Percentiles rank a stretch among this genome's conserved stretches.
These are phyloP conservation scores for Boleophthalmus pectinirostris DNA, from an alignment of 2,113 vertebrate species.

Conservation along the genomic window DNA sequence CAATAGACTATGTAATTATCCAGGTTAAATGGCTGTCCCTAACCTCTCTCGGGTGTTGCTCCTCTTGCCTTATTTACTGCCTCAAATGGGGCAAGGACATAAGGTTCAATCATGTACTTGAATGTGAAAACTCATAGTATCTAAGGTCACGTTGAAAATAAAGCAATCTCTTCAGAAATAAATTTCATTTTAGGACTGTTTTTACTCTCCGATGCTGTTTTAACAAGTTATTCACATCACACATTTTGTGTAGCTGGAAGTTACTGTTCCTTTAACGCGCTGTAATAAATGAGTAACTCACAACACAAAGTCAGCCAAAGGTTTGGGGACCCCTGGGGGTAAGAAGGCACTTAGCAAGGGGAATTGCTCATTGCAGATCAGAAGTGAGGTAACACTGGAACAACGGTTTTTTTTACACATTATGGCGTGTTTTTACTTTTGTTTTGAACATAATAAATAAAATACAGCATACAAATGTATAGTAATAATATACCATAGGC, in stretches of 20 bases:
- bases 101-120: slow-evolving; percentile 65
- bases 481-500: no score
- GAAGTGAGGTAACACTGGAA: no score
- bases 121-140: slow-evolving; percentile 74
- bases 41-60: slow-evolving; percentile 58
- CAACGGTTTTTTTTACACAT: no score
- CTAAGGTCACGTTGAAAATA: slow-evolving; percentile 63
- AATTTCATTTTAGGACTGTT: slow-evolving; percentile 11
- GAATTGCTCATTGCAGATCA: no score
- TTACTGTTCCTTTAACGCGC: no score
- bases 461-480: no score
- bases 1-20: slow-evolving; percentile 50
- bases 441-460: no score
- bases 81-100: slow-evolving; percentile 50
- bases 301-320: no score
- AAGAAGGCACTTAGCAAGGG: no score
- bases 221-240: background rate
- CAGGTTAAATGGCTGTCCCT: slow-evolving; percentile 63
- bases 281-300: no score
- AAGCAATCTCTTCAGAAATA: slow-evolving; percentile 69
- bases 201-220: background rate
- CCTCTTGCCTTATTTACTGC: slow-evolving; percentile 66
- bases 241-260: background rate
- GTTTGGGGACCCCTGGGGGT: no score
- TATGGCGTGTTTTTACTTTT: no score